Conservation (phyloP, 2,888 invertebrate species). For the Eutolmus rufibarbis region DNA sequence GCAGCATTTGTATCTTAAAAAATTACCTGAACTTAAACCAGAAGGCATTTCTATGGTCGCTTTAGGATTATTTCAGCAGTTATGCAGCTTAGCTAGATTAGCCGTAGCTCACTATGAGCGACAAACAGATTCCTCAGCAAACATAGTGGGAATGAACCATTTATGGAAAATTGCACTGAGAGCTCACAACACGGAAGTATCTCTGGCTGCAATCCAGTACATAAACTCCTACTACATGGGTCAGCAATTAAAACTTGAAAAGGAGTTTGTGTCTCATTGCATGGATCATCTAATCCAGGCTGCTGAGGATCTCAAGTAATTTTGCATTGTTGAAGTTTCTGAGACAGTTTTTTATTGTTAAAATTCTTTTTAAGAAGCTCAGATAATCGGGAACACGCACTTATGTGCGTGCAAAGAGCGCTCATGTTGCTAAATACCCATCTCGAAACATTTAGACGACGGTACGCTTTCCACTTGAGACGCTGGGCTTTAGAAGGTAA, state of each 20-base stretch:
- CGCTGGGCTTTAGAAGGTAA: slow-evolving; percentile 87
- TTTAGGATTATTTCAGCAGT: slow-evolving; percentile 87
- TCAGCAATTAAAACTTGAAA: slow-evolving; percentile 87
- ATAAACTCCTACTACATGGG: slow-evolving; percentile 94
- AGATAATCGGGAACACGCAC: slow-evolving; percentile 73
- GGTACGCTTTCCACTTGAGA: slow-evolving; percentile 87
- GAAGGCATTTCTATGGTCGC: slow-evolving; percentile 92
- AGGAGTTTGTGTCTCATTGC: slow-evolving; percentile 91
- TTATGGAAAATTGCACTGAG: slow-evolving; percentile 92
- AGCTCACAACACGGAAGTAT: slow-evolving; percentile 92
- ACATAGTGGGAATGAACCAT: slow-evolving; percentile 89
- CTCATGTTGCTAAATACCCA: slow-evolving; percentile 88
- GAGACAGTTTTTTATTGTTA: neutral
- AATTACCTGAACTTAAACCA: slow-evolving; percentile 86
- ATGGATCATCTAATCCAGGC: slow-evolving; percentile 90
- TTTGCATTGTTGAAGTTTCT: neutral
- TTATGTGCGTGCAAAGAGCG: slow-evolving; percentile 90
- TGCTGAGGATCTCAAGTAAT: slow-evolving; percentile 71
- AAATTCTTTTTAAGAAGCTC: slow-evolving; percentile 52
- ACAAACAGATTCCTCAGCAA: slow-evolving; percentile 60
- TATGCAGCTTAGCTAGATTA: slow-evolving; percentile 85
- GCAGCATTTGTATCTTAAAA: slow-evolving; percentile 85
- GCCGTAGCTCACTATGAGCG: slow-evolving; percentile 75
- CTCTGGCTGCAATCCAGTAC: slow-evolving; percentile 93
- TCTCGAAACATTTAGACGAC: slow-evolving; percentile 87